Evolutionary conservation across 1,140 invertebrate genomes (phyloP).

Genomic region (Lepidurus apus): DNA sequence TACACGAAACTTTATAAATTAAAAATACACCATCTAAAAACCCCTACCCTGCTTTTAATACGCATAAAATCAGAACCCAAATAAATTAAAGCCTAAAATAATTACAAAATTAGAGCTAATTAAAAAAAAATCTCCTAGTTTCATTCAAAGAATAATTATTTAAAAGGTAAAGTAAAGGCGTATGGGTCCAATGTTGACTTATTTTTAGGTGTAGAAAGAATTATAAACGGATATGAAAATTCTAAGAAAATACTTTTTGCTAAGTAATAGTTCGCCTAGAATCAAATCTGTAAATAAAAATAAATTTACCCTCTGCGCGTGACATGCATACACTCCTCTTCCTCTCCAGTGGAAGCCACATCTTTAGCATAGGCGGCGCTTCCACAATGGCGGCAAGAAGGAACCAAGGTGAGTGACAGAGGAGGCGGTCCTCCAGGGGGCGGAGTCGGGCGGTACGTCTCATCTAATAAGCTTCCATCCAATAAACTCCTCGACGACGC

Average conservation of each 20-base stretch:
- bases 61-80: no score
- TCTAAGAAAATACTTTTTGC: not conserved
- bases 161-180: no score
- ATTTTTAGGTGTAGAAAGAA: no score
- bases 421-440: not conserved
- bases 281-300: no score
- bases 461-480: not conserved
- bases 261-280: not conserved
- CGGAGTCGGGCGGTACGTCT: not conserved
- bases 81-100: no score
- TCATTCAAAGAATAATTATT: no score
- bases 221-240: not conserved
- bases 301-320: not conserved
- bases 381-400: not conserved
- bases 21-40: no score
- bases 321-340: not conserved
- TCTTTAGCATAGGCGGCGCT: constrained; percentile 3
- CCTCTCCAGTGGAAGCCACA: not conserved
- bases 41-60: no score
- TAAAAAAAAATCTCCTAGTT: no score
- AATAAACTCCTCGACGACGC: not conserved
- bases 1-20: no score
- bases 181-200: no score
- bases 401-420: not conserved
- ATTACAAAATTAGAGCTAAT: no score